phyloP scores from a whole-genome alignment of 1,140 invertebrate genomes.

The Goniozus legneri region DNA sequence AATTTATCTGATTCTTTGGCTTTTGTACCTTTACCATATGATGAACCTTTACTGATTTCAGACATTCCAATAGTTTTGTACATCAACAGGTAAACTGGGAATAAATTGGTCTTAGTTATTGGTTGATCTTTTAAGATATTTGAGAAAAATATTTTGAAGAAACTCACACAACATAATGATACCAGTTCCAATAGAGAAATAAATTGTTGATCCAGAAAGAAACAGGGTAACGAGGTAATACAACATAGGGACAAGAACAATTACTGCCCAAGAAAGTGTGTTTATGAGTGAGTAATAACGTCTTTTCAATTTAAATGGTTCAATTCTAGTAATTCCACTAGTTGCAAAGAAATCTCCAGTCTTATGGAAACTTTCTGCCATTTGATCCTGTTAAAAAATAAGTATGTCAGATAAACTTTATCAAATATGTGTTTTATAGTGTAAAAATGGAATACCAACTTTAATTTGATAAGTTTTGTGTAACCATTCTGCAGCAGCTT shows the following conservation, averaged over 20 bases:
- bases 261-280: conserved; percentile 65
- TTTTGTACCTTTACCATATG: conserved; percentile 73
- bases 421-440: too few relatives aligned
- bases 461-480: conserved; percentile 77
- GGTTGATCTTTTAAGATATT: conserved; percentile 38
- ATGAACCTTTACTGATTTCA: conserved; percentile 78
- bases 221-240: conserved; percentile 68
- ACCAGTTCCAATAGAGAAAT: conserved; percentile 64
- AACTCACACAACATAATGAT: conserved; percentile 72
- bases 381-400: conserved; percentile 63
- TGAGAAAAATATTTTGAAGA: conserved; percentile 32
- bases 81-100: conserved; percentile 76
- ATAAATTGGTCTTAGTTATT: conserved; percentile 8
- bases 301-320: conserved; percentile 56
- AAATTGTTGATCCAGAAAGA: conserved; percentile 69
- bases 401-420: conserved; percentile 7
- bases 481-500: conserved; percentile 75
- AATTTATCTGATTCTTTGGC: too few relatives aligned
- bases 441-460: conserved; percentile 50
- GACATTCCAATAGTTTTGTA: conserved; percentile 78
- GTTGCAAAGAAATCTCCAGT: conserved; percentile 80
- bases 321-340: conserved; percentile 65
- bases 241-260: conserved; percentile 68
- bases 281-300: conserved; percentile 70
- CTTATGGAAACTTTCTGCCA: conserved; percentile 76